These are phyloP conservation scores for Mormoops blainvillei DNA, from an alignment of 2,113 vertebrate species.

Conservation along the genomic window DNA sequence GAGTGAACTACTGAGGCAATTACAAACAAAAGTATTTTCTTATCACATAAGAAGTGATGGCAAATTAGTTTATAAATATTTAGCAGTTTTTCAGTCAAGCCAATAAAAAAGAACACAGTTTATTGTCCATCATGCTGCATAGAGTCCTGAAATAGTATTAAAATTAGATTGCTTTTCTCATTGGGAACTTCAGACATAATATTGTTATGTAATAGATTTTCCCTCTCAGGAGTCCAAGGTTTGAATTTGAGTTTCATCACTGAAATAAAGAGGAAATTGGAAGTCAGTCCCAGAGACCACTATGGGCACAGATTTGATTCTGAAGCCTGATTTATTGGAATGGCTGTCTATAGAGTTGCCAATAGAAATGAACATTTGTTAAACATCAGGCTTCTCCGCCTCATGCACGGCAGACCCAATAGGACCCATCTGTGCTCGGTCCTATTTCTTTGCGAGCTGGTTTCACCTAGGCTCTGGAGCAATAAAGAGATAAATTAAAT, in stretches of 20 bases:
- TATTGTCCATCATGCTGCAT: conserved; percentile 11
- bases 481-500: not conserved
- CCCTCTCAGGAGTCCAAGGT: not conserved
- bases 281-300: not conserved
- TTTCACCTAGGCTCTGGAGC: not conserved
- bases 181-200: not conserved
- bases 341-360: not conserved
- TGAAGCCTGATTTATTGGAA: not conserved
- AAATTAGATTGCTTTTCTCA: conserved; percentile 42
- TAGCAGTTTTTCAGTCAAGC: conserved; percentile 53
- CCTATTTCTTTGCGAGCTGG: not conserved
- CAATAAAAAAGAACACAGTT: conserved; percentile 40
- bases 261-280: not conserved
- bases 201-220: not conserved
- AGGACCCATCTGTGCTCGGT: not conserved
- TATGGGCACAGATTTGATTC: not conserved
- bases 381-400: not conserved
- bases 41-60: conserved; percentile 16
- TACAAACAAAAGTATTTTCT: conserved; percentile 59
- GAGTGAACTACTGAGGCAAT: conserved; percentile 56
- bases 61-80: conserved; percentile 76
- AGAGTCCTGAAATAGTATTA: conserved; percentile 12
- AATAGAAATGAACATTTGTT: not conserved
- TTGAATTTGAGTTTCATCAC: not conserved
- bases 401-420: not conserved